Evolutionary conservation across 1,140 invertebrate species (phyloP).

Genomic region (Papilio aristodemus): DNA sequence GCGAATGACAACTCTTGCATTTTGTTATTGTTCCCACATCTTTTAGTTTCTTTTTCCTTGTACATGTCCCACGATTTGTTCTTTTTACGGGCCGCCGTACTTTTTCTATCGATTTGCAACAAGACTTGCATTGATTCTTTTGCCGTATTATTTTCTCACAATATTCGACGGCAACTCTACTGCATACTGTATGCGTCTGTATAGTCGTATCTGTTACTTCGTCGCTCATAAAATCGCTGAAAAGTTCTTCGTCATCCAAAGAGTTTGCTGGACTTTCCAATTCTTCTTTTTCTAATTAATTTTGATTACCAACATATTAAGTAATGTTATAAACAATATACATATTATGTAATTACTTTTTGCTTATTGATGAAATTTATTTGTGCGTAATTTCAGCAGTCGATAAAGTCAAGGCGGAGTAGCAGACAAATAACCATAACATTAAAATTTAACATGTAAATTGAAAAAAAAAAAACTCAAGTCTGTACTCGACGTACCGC

Average conservation of each 20-base stretch:
- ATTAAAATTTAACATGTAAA: too few relatives aligned
- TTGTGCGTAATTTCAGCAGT: too few relatives aligned
- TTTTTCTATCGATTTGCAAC: conserved; percentile 11
- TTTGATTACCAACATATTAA: neutral
- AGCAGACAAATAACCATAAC: too few relatives aligned
- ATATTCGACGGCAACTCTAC: conserved; percentile 7
- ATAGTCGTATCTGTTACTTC: conserved; percentile 2
- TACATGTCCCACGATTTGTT: conserved; percentile 2
- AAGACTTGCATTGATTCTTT: conserved; percentile 2
- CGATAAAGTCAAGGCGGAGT: too few relatives aligned
- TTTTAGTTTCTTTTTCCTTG: neutral
- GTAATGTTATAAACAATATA: too few relatives aligned
- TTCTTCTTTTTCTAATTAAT: conserved; percentile 13
- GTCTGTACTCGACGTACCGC: too few relatives aligned
- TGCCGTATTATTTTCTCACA: neutral
- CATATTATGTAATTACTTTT: too few relatives aligned
- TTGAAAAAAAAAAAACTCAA: too few relatives aligned
- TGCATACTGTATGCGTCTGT: conserved; percentile 15
- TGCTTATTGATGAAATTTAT: too few relatives aligned
- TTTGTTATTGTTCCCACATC: conserved; percentile 11
- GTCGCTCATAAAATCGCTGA: conserved; percentile 22
- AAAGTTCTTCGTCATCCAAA: conserved; percentile 13
- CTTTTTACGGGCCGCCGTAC: neutral
- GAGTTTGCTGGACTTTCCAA: neutral
- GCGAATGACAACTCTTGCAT: neutral